Evolutionary conservation across 2,113 vertebrate genomes (phyloP), one percentile per base, ranked within the genome.

Genomic region (Microtus richardsoni): DNA sequence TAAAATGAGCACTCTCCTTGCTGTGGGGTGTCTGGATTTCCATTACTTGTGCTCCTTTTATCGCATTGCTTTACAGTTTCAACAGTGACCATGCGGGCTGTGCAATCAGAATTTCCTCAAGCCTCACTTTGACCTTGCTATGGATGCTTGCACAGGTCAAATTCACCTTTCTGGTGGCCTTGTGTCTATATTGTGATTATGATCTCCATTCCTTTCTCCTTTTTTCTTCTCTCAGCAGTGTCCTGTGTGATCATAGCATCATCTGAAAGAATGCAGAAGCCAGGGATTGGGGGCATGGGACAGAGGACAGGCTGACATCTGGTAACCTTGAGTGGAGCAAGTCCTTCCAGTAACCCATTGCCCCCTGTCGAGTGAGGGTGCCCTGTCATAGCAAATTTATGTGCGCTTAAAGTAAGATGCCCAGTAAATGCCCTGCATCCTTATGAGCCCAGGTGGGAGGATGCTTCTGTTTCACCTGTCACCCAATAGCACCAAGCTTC

Each of bases 261-360:
- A 3, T 26, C 4, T 30, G 91, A 41, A 41, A 36, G 88, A 66
- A 58, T n/a, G 3, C 5, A 28, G 28, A 12, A 74, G 22, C 9
- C 21, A 24, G 12, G 22, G 28, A 14, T 10, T 7, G 36, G 24
- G 47, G 52, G n/a, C 14, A 3, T 1, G 22, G 60, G 26, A 28
- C 8, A 41, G 58, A 44, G 83, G 58, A 30, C 10, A 52, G 54
- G 2, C 71, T 68, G 41, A 36, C 3, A 0, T 36, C 28, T 12
- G 8, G 36, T 60, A 21, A 58, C 60, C n/a, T 21, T 26, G 1
- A 36, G 3, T 12, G 30, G 13, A 54, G 36, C 84, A 26, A 16
- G 47, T 6, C 21, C 0, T 49, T 21, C 3, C 0, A 0, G 60
- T 22, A 13, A 24, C 41, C 78, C 26, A 8, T 24, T 0, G 0